A percentile compares a stretch with the other conserved stretches of the same genome.
Evolutionary conservation across 53 echinoderm and acorn worm genomes (phyloP).

Genomic region (Astropecten irregularis): DNA sequence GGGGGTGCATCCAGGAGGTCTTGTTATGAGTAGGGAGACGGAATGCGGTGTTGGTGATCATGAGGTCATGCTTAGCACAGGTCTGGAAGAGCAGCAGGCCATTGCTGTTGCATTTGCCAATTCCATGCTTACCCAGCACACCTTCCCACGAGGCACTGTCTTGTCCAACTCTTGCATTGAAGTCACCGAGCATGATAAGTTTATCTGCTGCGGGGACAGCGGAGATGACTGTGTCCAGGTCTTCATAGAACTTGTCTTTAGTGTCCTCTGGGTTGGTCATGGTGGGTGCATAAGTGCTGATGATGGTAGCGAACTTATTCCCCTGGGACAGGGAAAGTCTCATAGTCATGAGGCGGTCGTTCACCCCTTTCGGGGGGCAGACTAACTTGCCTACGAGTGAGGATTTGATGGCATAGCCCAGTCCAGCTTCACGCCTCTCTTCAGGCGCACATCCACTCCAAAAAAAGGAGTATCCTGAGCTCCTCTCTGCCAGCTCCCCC

Average conservation of each 20-base stretch:
- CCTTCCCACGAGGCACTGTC: conserved; percentile 17
- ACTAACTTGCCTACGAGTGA: neutral
- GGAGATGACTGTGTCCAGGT: neutral
- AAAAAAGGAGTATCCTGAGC: conserved; percentile 12
- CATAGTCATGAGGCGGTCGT: neutral
- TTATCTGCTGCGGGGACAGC: conserved; percentile 10
- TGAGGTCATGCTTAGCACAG: conserved; percentile 3
- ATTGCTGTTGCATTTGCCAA: conserved; percentile 57
- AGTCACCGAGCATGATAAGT: conserved; percentile 35
- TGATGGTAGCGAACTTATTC: neutral
- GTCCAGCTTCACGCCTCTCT: conserved; percentile 2
- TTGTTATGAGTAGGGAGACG: neutral
- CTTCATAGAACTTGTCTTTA: conserved; percentile 30
- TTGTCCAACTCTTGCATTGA: conserved; percentile 32
- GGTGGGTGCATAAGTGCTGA: conserved; percentile 33
- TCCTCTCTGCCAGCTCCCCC: neutral
- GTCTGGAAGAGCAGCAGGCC: conserved; percentile 14
- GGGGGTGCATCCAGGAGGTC: conserved; percentile 55
- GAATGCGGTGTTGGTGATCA: conserved; percentile 44
- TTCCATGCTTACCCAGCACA: conserved; percentile 15
- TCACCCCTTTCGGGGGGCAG: neutral
- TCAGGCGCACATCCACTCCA: neutral
- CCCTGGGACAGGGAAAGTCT: neutral
- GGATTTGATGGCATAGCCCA: neutral
- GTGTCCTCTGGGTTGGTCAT: conserved; percentile 44